These are phyloP conservation scores for Diplazon laetatorius DNA, from an alignment of 2,888 invertebrate species.

Conservation along the genomic window DNA sequence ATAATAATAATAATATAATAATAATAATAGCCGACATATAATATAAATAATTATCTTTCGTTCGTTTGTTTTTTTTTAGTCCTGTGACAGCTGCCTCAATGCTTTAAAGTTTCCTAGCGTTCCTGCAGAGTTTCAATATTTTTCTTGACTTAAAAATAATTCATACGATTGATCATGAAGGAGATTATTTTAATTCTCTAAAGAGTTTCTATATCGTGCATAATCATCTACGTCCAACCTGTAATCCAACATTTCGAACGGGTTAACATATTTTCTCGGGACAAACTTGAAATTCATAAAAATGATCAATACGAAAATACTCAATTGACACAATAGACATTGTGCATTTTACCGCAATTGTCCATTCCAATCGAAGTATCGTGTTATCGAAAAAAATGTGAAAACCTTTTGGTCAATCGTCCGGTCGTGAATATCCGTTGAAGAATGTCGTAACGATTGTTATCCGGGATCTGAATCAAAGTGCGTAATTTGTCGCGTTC, in stretches of 20 bases:
- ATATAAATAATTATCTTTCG: constrained; percentile 81
- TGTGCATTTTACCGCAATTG: not conserved
- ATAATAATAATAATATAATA: constrained; percentile 76
- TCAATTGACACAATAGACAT: too few relatives aligned
- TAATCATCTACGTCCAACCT: not conserved
- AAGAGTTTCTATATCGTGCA: constrained; percentile 9
- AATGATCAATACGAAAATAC: too few relatives aligned
- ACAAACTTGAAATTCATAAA: constrained; percentile 9
- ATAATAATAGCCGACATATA: constrained; percentile 78
- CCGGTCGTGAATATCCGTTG: constrained; percentile 1
- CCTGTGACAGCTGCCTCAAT: constrained; percentile 82
- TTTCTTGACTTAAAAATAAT: constrained; percentile 45
- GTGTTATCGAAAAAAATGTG: too few relatives aligned
- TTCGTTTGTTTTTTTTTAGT: constrained; percentile 75
- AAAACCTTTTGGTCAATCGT: constrained; percentile 3
- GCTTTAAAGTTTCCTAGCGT: constrained; percentile 80
- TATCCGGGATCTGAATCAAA: not conserved
- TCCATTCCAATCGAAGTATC: too few relatives aligned
- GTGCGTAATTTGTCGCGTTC: not conserved
- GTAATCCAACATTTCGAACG: not conserved
- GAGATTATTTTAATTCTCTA: constrained; percentile 29
- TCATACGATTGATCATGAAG: constrained; percentile 28
- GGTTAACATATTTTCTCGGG: not conserved
- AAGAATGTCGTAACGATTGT: constrained; percentile 11
- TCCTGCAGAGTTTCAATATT: constrained; percentile 79